Percentiles rank a stretch among this genome's conserved stretches.
phyloP scores from a whole-genome alignment of 2,113 vertebrate species.

The Saccopteryx leptura region DNA sequence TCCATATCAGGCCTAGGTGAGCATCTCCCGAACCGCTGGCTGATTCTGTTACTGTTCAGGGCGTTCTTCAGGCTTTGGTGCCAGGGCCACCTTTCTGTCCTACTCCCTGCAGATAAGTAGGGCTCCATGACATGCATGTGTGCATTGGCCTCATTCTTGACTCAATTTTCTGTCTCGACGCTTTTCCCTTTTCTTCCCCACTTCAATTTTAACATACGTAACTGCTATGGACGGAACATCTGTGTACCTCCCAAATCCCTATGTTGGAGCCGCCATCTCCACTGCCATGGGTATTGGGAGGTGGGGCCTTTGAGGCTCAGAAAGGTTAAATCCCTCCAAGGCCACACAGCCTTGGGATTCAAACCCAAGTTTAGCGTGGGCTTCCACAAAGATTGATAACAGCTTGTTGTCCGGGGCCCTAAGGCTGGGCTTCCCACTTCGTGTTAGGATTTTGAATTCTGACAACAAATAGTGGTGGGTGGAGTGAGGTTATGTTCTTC shows the following conservation, averaged over 20 bases:
- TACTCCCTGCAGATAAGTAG: neutral
- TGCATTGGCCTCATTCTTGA: neutral
- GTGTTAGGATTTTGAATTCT: neutral
- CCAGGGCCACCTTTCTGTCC: neutral
- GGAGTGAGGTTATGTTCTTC: neutral
- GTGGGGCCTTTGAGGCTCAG: neutral
- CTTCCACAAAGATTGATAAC: rapidly evolving
- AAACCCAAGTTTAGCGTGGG: neutral
- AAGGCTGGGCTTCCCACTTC: neutral
- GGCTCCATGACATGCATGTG: neutral
- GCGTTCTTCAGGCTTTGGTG: neutral
- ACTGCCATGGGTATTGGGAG: neutral
- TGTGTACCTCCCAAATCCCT: neutral
- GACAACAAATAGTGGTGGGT: neutral
- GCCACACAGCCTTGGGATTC: neutral
- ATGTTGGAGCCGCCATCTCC: neutral
- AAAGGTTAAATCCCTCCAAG: neutral
- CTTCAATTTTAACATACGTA: neutral
- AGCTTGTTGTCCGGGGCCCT: rapidly evolving
- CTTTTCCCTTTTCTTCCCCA: neutral
- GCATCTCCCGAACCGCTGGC: neutral
- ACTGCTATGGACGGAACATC: neutral
- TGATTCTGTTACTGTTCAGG: neutral
- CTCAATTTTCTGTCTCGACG: neutral
- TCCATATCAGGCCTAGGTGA: neutral